Base-by-base conservation (phyloP, 2,113 vertebrate species). In the Phoenicopterus ruber region DNA sequence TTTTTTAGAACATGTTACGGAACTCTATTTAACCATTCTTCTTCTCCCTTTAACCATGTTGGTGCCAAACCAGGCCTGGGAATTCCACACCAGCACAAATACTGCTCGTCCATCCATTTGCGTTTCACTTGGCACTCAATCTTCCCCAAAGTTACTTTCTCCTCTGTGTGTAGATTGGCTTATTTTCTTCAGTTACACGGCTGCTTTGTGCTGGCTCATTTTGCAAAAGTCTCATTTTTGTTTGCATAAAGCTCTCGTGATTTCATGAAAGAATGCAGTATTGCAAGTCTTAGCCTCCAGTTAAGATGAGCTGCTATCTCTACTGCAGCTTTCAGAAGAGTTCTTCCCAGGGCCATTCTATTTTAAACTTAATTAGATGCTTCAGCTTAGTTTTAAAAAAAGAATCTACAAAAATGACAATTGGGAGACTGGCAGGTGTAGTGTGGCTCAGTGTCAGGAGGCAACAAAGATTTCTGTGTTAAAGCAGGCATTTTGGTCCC, bases 301-400 rank as follows among this genome's bases (percentile, higher is more conserved):
- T 96, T 61, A 95, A 93, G 69, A 79, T 9, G 52, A 91, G 34
- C 62, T 91, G 24, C 70, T 94, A 80, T 57, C 54, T 79, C 66
- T 85, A 16, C 49, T 50, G 36, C 58, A 89, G 69, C 31, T 88
- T 97, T 86, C 61, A 66, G 66, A 87, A 80, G 49, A 87, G 29
- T 44, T 94, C 58, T 92, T 96, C 83, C 89, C 62, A 80, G 67
- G 84, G 92, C 66, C 42, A 55, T 94, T 93, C 88, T 97, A 96
- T 97, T 97, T 97, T 94, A 94, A 97, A 93, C 61, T 94, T 94
- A 92, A 96, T 93, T 97, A 94, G 81, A 82, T 94, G 18, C 29
- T 95, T 93, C 72, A 66, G 40, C 57, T 92, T 83, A 61, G 80
- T 96, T 94, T 94, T 76, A 36, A 96, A 95, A 94, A 93, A 95